Evolutionary conservation across 2,797 vertebrate genomes (phyloP), one percentile per base, ranked within the genome.

Genomic region (Melanotaenia pygmaea): DNA sequence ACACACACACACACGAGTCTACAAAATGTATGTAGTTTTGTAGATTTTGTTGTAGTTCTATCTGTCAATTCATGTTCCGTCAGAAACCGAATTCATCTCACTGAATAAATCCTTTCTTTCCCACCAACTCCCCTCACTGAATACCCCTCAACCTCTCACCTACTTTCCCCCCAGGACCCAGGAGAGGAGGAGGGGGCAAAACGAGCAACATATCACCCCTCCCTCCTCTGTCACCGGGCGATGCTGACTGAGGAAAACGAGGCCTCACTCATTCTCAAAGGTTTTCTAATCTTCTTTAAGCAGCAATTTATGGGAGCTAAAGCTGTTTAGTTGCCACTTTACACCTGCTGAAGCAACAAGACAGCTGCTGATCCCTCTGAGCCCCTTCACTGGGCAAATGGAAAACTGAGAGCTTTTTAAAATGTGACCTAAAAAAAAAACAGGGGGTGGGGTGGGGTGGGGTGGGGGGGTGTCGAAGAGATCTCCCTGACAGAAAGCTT

Each of bases 111-210:
- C 64, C 75, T 60, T 34, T 57, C 83, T 76, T 77, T 79, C 76
- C 70, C 84, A 81, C 81, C 72, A 32, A 34, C 66, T 32, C 70
- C 83, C 77, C 63, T 71, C 59, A 76, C 34, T 7, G 9, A 69
- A 81, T 56, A 68, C 67, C 82, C 82, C 82, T 78, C 85, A 89
- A 95, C 92, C 94, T 94, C 89, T 94, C 91, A 94, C 94, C 94
- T 89, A 94, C 85, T 94, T 94, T 91, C 87, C 83, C 85, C 84
- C 79, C 63, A 32, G 40, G 71, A 43, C 73, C 83, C 76, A 85
- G 88, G 84, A 70, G 79, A 69, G 79, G 73, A 66, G 68, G 64
- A 73, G 59, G 80, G 20, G 45, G 40, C 24, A 3, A 62, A 87
- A 82, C 84, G 82, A 71, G 81, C 83, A 83, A 84, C 75, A 82